Base-by-base conservation (phyloP, 2,113 vertebrate species). In the Poeciliopsis prolifica region DNA sequence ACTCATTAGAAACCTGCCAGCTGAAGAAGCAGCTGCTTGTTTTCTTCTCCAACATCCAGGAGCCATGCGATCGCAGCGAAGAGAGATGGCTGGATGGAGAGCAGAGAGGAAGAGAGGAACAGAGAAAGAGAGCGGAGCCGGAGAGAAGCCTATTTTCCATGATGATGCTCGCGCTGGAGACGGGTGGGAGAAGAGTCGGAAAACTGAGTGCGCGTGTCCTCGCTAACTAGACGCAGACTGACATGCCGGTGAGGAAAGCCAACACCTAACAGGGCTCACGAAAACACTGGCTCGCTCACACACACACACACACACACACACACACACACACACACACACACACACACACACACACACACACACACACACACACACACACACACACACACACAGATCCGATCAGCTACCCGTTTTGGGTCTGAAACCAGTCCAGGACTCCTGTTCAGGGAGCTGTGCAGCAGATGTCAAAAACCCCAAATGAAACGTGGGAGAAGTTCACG, bases 101-200 rank as follows among this genome's bases (percentile, higher is more conserved):
- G 61, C 24, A 73, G 35, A 70, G 65, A 78, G 66, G 78, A 67
- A 75, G 60, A 79, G 65, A 75, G 60, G 65, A 78, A 74, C 51
- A 79, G 65, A 75, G 60, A 79, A 77, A 91, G 62, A 87, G 51
- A 58, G 51, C 2, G 2, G 10, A 58, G 70, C 60, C 58, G 66
- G 75, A 84, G 69, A 72, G 66, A 68, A 85, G 96, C 96, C 96
- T 97, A 95, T 95, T 98, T 97, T 98, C 97, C 96, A 97, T 97
- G 95, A 98, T 97, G 96, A 93, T 80, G 91, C 93, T 93, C 91
- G 93, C 83, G 92, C 95, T 93, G 93, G 94, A 95, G 95, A 87
- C 67, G 88, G 88, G 83, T 90, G 94, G 94, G 93, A 95, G 94
- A 86, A 94, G 91, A 94, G 79, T 90, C 91, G 73, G 92, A 95